Evolutionary conservation across 2,797 vertebrate species (phyloP), one percentile per base, ranked within the genome.

Genomic region (Macropodus opercularis): DNA sequence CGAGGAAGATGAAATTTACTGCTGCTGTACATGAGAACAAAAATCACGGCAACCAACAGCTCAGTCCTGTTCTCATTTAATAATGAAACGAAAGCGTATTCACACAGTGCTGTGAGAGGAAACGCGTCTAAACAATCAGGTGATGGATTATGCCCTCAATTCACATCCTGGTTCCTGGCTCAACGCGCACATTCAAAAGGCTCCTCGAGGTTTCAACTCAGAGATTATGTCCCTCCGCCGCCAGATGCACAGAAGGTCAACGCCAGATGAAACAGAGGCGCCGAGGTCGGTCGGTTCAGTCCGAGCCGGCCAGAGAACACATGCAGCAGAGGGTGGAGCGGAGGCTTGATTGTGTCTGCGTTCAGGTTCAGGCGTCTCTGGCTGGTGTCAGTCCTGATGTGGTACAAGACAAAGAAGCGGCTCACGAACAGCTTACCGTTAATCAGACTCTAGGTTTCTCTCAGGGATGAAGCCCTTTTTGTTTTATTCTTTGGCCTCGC

Each of bases 231-330:
- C 79, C 76, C 66, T 77, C 80, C 66, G 48, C 65, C 29, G 78
- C 72, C 84, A 83, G 85, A 81, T 83, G 80, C 50, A 11, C 54
- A 50, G 72, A 48, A 61, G 73, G 74, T 80, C 75, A 80, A 55
- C 69, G 80, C 75, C 85, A 84, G 77, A 79, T 79, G 68, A 72
- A 63, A 69, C 49, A 71, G 38, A 77, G 49, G 34, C 51, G 60
- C 47, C 47, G 49, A 75, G 76, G 79, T 83, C 71, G 59, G 73
- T 47, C 34, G 21, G 81, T 81, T 70, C 75, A 69, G 49, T 46
- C 42, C 54, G 55, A 47, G 49, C 49, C 50, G 27, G 52, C 41
- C 44, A 36, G 52, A 63, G 41, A 58, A 19, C 75, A 75, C 75
- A 64, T 70, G 75, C 59, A 56, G 61, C 51, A 12, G 48, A 26